Evolutionary conservation across 1,140 invertebrate genomes (phyloP).

Genomic region (Tetragonula clypearis): DNA sequence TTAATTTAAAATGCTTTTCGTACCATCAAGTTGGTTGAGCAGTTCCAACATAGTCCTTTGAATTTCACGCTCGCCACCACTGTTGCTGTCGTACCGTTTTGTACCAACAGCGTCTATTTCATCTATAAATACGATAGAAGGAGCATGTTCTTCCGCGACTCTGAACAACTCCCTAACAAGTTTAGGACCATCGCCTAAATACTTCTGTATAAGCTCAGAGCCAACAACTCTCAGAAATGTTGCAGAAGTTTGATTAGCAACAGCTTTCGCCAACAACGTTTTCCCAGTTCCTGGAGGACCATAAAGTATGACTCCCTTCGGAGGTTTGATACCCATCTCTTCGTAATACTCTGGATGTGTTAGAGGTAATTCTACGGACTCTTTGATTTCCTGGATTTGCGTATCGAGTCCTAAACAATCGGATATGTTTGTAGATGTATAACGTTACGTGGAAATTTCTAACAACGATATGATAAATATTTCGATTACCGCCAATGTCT

Average conservation of each 20-base stretch:
- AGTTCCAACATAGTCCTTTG: constrained; percentile 99
- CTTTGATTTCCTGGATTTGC: constrained; percentile 99
- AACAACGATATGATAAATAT: background rate
- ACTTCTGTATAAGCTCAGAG: constrained; percentile 99
- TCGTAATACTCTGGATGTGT: constrained; percentile 99
- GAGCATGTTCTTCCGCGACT: constrained; percentile 99
- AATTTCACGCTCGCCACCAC: constrained; percentile 99
- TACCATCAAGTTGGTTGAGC: constrained; percentile 98
- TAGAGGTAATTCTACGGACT: constrained; percentile 98
- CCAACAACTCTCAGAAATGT: constrained; percentile 99
- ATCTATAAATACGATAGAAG: constrained; percentile 99
- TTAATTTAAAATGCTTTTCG: constrained; percentile 8
- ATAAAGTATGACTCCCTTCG: constrained; percentile 99
- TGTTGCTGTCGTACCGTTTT: constrained; percentile 99
- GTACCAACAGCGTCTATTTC: constrained; percentile 99
- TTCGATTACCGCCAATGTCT: constrained; percentile 95
- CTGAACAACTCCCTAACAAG: constrained; percentile 98
- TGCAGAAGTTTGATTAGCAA: constrained; percentile 99
- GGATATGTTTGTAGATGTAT: constrained; percentile 31
- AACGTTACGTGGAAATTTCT: background rate
- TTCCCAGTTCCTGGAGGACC: constrained; percentile 99
- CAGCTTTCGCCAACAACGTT: constrained; percentile 98
- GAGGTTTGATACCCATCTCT: constrained; percentile 99
- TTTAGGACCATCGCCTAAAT: constrained; percentile 99
- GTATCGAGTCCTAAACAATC: constrained; percentile 90